phyloP scores from a whole-genome alignment of 2,113 vertebrate genomes.

The Austrofundulus limnaeus region DNA sequence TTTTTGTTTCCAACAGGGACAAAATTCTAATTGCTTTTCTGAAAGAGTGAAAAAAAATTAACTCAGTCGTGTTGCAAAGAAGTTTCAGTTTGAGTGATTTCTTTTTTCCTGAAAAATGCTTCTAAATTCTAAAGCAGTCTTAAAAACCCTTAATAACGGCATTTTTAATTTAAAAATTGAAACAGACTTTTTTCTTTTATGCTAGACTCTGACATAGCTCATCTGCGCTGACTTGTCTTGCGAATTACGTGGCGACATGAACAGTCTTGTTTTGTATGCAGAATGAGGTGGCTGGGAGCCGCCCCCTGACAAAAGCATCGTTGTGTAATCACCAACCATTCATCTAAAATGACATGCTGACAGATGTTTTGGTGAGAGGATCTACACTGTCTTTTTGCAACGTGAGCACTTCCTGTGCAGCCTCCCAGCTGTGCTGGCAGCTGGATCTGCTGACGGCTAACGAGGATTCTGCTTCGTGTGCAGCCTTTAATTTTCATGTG shows the following conservation, averaged over 20 bases:
- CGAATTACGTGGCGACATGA: conserved; percentile 11
- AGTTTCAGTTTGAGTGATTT: background rate
- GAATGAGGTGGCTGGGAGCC: conserved; percentile 27
- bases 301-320: conserved; percentile 50
- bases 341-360: conserved; percentile 57
- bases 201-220: conserved; percentile 2
- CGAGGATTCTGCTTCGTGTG: conserved; percentile 45
- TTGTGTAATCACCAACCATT: conserved; percentile 63
- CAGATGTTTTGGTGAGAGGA: conserved; percentile 61
- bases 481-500: conserved; percentile 31
- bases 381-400: conserved; percentile 40
- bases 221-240: conserved; percentile 13
- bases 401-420: conserved; percentile 50
- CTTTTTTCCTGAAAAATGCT: too few species aligned
- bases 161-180: background rate
- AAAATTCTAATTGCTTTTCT: conserved; percentile 2
- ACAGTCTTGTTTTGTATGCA: conserved; percentile 13
- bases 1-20: too few species aligned
- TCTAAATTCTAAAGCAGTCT: background rate
- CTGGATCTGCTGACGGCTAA: conserved; percentile 54
- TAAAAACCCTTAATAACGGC: background rate
- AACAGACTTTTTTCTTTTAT: conserved; percentile 1
- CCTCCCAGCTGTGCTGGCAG: conserved; percentile 63
- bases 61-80: background rate
- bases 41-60: background rate